phyloP scores from a whole-genome alignment of 2,888 invertebrate genomes.

The Andricus quercusramuli region DNA sequence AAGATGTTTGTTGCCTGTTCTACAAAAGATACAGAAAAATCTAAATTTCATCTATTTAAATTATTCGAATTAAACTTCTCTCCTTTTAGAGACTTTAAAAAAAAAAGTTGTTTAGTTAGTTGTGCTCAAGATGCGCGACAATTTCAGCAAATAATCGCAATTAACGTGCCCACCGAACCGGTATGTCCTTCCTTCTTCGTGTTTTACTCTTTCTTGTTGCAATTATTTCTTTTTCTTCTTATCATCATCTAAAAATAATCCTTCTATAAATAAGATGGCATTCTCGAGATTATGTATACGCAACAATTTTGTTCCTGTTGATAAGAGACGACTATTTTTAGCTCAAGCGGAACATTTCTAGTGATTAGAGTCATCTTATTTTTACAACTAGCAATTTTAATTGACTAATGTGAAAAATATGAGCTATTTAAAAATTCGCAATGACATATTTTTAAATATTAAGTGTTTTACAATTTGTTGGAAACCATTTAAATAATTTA shows the following conservation, averaged over 20 bases:
- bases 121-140: constrained; percentile 48
- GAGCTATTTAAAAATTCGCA: no score
- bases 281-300: constrained; percentile 47
- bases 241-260: constrained; percentile 49
- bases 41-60: not conserved
- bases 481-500: no score
- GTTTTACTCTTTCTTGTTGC: constrained; percentile 36
- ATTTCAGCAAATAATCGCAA: constrained; percentile 53
- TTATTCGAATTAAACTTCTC: not conserved
- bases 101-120: constrained; percentile 1
- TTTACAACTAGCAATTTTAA: no score
- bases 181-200: constrained; percentile 43
- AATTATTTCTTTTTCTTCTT: constrained; percentile 30
- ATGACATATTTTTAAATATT: no score
- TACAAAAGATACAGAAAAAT: not conserved
- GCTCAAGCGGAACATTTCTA: not conserved
- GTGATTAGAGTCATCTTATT: not conserved
- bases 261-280: constrained; percentile 45
- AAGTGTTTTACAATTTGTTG: no score
- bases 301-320: constrained; percentile 45
- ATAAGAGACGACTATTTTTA: not conserved
- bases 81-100: not conserved
- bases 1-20: not conserved
- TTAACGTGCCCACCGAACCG: constrained; percentile 46
- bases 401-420: no score